Percentiles rank a stretch among this genome's conserved stretches.
These are phyloP conservation scores for Phymanthus crucifer DNA, from an alignment of 92 coral and sea anemone species.

Conservation along the genomic window DNA sequence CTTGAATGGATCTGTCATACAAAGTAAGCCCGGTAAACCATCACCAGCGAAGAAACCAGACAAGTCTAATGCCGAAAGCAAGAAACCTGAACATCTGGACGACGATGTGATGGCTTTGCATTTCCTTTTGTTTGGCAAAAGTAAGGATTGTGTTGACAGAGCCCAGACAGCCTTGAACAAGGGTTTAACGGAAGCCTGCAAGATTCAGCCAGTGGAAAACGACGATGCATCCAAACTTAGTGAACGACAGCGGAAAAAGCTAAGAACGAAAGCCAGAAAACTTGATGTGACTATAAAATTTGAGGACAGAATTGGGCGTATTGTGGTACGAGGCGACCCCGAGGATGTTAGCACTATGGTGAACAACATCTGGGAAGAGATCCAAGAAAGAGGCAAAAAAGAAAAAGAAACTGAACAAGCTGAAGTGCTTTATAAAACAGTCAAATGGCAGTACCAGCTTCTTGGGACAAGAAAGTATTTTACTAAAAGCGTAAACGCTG, in stretches of 20 bases:
- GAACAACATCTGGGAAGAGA: slow-evolving; percentile 60
- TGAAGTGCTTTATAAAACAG: slow-evolving; percentile 50
- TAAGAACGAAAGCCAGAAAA: slow-evolving; percentile 42
- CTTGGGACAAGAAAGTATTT: slow-evolving; percentile 34
- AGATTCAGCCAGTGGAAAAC: slow-evolving; percentile 45
- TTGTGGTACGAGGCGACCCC: slow-evolving; percentile 68
- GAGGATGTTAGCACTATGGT: slow-evolving; percentile 57
- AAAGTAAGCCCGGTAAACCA: neutral
- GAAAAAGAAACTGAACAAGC: slow-evolving; percentile 55
- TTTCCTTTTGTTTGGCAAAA: slow-evolving; percentile 22
- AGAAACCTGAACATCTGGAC: neutral
- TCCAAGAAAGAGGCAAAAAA: slow-evolving; percentile 55
- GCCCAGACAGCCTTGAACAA: slow-evolving; percentile 39
- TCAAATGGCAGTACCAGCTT: slow-evolving; percentile 63
- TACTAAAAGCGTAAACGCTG: slow-evolving; percentile 53
- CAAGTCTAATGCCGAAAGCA: neutral
- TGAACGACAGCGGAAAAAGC: slow-evolving; percentile 29
- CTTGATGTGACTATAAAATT: slow-evolving; percentile 60
- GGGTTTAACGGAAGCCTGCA: slow-evolving; percentile 51
- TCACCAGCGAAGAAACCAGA: neutral
- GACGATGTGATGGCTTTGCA: neutral
- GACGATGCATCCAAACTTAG: slow-evolving; percentile 49
- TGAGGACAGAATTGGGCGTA: slow-evolving; percentile 48
- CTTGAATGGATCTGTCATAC: neutral
- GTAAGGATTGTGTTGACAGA: slow-evolving; percentile 20